Evolutionary conservation across 2,113 vertebrate species (phyloP).

Genomic region (sheep (Ovis aries)): DNA sequence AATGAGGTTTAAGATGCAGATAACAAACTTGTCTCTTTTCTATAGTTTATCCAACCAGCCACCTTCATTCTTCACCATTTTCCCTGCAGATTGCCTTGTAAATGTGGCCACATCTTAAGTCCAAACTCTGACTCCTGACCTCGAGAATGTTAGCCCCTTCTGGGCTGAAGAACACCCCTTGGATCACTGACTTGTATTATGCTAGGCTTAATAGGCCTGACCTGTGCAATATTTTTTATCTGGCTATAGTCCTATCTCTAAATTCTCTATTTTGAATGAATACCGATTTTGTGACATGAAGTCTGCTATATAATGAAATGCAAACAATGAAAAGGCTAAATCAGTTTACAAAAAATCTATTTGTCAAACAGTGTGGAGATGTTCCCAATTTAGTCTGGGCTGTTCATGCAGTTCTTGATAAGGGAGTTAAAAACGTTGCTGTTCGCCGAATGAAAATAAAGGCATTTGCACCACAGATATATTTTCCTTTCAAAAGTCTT

Average conservation of each 20-base stretch:
- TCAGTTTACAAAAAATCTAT: constrained; percentile 85
- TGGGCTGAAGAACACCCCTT: constrained; percentile 69
- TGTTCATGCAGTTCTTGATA: constrained; percentile 76
- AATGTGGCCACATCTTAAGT: constrained; percentile 65
- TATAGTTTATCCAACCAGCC: not conserved
- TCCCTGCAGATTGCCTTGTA: constrained; percentile 73
- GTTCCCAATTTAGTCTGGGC: constrained; percentile 77
- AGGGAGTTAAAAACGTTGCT: constrained; percentile 78
- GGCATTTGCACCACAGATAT: constrained; percentile 55
- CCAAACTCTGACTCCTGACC: constrained; percentile 75
- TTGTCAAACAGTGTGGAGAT: constrained; percentile 82
- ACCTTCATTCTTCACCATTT: constrained; percentile 66
- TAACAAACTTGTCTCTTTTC: constrained; percentile 49
- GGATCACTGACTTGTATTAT: constrained; percentile 80
- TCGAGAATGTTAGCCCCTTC: constrained; percentile 68
- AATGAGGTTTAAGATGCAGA: constrained; percentile 65
- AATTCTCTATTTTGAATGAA: constrained; percentile 83
- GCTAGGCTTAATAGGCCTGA: constrained; percentile 80
- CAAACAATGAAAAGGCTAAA: constrained; percentile 83
- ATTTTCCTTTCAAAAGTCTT: constrained; percentile 72
- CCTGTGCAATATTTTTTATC: constrained; percentile 79
- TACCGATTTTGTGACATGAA: constrained; percentile 82
- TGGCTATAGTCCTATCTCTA: constrained; percentile 78
- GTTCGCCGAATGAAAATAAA: constrained; percentile 75
- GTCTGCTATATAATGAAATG: constrained; percentile 82